These are phyloP conservation scores for Syngnathus scovelli DNA, from an alignment of 2,113 vertebrate species.

Conservation along the genomic window DNA sequence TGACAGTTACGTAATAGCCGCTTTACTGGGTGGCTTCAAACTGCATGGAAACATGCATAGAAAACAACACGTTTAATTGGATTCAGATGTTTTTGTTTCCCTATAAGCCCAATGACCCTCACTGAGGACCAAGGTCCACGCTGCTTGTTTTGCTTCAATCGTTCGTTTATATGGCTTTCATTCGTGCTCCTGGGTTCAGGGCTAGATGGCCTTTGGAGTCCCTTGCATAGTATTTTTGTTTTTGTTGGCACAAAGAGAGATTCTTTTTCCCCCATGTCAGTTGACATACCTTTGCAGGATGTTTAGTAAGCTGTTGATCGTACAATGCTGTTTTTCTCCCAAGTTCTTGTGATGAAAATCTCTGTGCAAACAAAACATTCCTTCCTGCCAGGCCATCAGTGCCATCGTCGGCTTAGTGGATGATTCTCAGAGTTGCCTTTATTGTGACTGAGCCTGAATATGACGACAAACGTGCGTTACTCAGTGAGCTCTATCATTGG, in stretches of 20 bases:
- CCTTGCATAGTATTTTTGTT: conserved; percentile 34
- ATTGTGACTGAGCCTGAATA: conserved; percentile 16
- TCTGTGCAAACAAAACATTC: conserved; percentile 41
- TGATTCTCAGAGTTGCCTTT: conserved; percentile 27
- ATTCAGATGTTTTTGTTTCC: conserved; percentile 28
- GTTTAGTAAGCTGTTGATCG: conserved; percentile 33
- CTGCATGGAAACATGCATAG: conserved; percentile 1
- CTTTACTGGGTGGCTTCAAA: conserved; percentile 15
- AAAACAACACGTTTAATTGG: conserved; percentile 23
- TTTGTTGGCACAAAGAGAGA: conserved; percentile 37
- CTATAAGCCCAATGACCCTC: conserved; percentile 21
- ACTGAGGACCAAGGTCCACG: conserved; percentile 6
- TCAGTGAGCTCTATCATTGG: conserved; percentile 26
- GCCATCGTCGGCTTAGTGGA: conserved; percentile 24
- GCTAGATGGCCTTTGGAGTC: conserved; percentile 46
- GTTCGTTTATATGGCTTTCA: conserved; percentile 17
- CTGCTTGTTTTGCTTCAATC: conserved; percentile 20
- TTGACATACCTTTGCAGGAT: conserved; percentile 14
- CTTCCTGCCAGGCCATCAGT: conserved; percentile 24
- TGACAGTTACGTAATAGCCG: conserved; percentile 26
- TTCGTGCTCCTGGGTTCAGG: conserved; percentile 17
- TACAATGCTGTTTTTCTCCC: conserved; percentile 28
- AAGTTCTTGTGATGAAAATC: conserved; percentile 31
- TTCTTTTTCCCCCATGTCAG: conserved; percentile 32
- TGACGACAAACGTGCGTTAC: conserved; percentile 40